Percentiles rank a stretch among this genome's conserved stretches.
These are phyloP conservation scores for Syngnathus rostellatus DNA, from an alignment of 2,797 vertebrate species.

Conservation along the genomic window DNA sequence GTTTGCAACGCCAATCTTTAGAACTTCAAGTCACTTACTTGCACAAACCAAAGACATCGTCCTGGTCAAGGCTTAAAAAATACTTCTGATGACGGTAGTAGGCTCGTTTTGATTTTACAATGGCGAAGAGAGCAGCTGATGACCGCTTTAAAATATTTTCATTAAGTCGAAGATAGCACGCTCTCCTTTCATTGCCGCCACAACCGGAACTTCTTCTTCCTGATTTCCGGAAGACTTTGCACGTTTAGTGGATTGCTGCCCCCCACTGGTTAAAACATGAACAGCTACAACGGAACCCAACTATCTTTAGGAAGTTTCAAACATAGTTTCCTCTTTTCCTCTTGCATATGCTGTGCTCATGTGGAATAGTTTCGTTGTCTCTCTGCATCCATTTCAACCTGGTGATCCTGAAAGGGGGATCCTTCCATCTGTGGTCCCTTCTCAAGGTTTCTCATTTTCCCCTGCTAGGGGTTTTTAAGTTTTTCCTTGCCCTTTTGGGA, in stretches of 20 bases:
- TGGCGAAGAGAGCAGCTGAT: neutral
- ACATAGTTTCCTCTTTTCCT: too few species aligned
- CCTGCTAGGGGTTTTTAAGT: too few species aligned
- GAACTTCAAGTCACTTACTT: conserved; percentile 56
- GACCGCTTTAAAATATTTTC: conserved; percentile 42
- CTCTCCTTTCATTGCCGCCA: conserved; percentile 67
- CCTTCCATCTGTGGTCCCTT: too few species aligned
- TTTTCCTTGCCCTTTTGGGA: too few species aligned
- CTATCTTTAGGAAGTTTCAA: too few species aligned
- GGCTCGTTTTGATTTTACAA: neutral
- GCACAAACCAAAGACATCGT: conserved; percentile 72
- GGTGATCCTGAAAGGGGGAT: too few species aligned
- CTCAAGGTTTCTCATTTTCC: too few species aligned
- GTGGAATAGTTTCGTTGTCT: too few species aligned
- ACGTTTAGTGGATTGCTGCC: neutral
- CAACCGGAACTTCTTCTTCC: conserved; percentile 34
- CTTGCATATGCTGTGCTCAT: too few species aligned
- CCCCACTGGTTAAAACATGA: neutral
- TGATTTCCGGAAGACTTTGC: too few species aligned
- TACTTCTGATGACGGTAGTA: neutral
- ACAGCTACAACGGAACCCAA: too few species aligned
- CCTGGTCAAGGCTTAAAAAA: conserved; percentile 12
- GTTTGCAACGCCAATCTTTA: conserved; percentile 19
- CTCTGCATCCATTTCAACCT: too few species aligned
- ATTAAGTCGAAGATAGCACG: conserved; percentile 49